Evolutionary conservation across 2,888 invertebrate genomes (phyloP), one percentile per base, ranked within the genome.

Genomic region (Acleris literana): DNA sequence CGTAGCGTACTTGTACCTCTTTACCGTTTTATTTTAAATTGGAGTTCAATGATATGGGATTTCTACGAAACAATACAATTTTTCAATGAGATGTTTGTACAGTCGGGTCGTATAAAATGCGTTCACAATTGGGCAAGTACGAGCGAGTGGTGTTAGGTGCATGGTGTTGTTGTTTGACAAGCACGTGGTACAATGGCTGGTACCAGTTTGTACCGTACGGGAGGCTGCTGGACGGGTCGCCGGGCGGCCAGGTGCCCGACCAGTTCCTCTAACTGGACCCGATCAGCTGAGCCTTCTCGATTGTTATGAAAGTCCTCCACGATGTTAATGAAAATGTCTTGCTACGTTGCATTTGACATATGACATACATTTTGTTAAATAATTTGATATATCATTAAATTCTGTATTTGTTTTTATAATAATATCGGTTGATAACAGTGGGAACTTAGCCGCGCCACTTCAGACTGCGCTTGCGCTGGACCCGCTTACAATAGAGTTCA

Each of bases 181-280:
- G 80, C 90, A 89, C 90, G 91, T 90, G 90, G 76, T 81, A 82
- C 84, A 86, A 86, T 84, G 83, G 85, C 81, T 65, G 81, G 85
- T 83, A 87, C 91, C 88, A 89, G 91, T 91, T 90, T 90, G 84
- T 90, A 88, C 90, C 91, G 90, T 91, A 87, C 72, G 76, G 82
- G 86, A 79, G 82, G 85, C 84, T 87, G 85, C 86, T 86, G 87
- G 87, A 91, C 92, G 81, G 90, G 92, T 91, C 88, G 85, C 86
- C 88, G 81, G 89, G 87, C 88, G 88, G 87, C 84, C 90, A 89
- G 89, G 90, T 91, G 89, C 87, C 87, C 84, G 85, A 89, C 91
- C 85, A 80, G 91, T 91, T 89, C 90, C 87, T 89, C 91, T 92
- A 91, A 92, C 92, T 90, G 91, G 90, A 90, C 85, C 87, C 79